These are phyloP conservation scores for Noturus placidus DNA, from an alignment of 2,113 vertebrate species.

Conservation along the genomic window DNA sequence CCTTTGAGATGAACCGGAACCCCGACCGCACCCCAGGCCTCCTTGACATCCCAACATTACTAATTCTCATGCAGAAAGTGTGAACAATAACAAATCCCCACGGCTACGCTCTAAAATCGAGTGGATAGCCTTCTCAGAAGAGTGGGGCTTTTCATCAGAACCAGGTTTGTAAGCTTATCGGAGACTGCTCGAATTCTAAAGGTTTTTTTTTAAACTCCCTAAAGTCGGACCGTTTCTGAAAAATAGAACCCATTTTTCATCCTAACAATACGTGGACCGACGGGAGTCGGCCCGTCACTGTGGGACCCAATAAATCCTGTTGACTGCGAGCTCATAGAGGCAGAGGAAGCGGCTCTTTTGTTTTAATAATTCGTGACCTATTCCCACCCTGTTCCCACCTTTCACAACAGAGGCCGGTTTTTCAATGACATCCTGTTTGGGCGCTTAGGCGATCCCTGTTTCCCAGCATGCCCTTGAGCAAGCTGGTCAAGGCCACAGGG, in stretches of 20 bases:
- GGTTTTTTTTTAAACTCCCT: background rate
- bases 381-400: slow-evolving; percentile 51
- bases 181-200: background rate
- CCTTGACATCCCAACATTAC: background rate
- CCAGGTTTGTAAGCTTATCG: background rate
- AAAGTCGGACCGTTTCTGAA: background rate
- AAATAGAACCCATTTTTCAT: slow-evolving; percentile 5
- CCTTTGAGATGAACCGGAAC: background rate
- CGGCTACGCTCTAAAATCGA: background rate
- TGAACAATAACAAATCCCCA: background rate
- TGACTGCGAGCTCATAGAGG: background rate
- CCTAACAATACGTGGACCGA: slow-evolving; percentile 2
- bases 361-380: slow-evolving; percentile 32
- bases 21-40: background rate
- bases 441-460: slow-evolving; percentile 18
- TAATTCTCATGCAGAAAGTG: background rate
- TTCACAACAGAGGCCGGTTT: slow-evolving; percentile 35
- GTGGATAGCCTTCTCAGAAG: background rate
- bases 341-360: slow-evolving; percentile 49
- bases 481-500: slow-evolving; percentile 4
- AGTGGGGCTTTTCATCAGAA: background rate
- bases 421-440: slow-evolving; percentile 56
- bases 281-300: background rate
- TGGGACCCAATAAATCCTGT: slow-evolving; percentile 16
- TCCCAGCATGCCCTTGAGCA: slow-evolving; percentile 36